Evolutionary conservation across 1,140 invertebrate species (phyloP).

Genomic region (Trigoniulus corallinus): DNA sequence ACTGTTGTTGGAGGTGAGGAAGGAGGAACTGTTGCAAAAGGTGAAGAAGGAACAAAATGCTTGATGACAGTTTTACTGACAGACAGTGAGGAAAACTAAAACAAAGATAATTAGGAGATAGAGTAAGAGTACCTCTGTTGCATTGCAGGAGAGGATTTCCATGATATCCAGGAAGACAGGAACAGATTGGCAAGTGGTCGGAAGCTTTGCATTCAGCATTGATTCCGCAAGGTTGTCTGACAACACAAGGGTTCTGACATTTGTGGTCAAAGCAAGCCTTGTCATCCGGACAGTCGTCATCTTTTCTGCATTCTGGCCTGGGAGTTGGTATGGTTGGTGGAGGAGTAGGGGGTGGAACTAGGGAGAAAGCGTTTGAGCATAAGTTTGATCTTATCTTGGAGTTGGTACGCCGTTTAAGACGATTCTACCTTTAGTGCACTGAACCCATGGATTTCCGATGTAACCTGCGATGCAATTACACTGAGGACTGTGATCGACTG

Average conservation of each 20-base stretch:
- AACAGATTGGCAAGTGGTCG: conserved; percentile 61
- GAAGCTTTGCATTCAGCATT: conserved; percentile 73
- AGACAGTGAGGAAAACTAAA: no score
- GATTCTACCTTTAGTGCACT: conserved; percentile 12
- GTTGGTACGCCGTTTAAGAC: neutral
- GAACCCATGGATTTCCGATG: conserved; percentile 54
- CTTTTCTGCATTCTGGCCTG: neutral
- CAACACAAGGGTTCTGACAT: conserved; percentile 74
- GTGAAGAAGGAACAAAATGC: neutral
- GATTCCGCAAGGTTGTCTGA: conserved; percentile 67
- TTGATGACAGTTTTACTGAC: neutral
- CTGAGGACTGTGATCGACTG: conserved; percentile 45
- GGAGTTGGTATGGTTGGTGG: neutral
- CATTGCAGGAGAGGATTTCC: conserved; percentile 46
- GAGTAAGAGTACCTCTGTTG: neutral
- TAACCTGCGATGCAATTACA: conserved; percentile 46
- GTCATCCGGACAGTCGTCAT: no score
- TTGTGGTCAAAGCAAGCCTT: no score
- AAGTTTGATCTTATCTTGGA: neutral
- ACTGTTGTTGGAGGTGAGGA: neutral
- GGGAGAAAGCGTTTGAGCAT: neutral
- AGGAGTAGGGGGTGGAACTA: neutral
- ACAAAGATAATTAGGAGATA: no score
- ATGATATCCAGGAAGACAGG: conserved; percentile 69
- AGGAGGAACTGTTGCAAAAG: neutral